phyloP scores from a whole-genome alignment of 2,797 vertebrate species.

The Glossophaga mutica region DNA sequence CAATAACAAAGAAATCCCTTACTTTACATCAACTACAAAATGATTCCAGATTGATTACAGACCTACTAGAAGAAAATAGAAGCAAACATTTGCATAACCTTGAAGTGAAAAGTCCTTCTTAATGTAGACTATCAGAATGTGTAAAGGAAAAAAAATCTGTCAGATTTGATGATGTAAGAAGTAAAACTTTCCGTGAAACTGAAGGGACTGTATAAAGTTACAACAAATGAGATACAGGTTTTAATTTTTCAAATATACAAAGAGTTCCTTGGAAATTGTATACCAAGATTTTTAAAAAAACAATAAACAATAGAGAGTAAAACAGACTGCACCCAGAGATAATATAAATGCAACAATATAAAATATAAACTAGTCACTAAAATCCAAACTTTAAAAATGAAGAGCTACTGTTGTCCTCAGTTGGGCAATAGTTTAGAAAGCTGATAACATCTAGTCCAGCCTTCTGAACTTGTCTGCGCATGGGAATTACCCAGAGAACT shows the following conservation, averaged over 20 bases:
- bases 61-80: background rate
- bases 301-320: background rate
- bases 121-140: background rate
- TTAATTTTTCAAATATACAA: background rate
- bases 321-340: background rate
- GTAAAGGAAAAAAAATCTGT: background rate
- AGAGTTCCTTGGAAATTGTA: background rate
- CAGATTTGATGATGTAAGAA: background rate
- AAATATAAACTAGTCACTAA: background rate
- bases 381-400: background rate
- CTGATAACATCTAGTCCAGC: background rate
- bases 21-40: background rate
- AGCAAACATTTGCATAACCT: background rate
- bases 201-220: background rate
- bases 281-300: background rate
- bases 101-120: background rate
- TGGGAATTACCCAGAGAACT: background rate
- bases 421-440: background rate
- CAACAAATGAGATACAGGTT: background rate
- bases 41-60: background rate
- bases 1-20: background rate
- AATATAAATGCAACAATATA: background rate
- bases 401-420: background rate
- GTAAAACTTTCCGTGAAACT: background rate
- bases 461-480: background rate